Percentiles rank a stretch among this genome's conserved stretches.
These are phyloP conservation scores for Gymnocypris eckloni DNA, from an alignment of 2,797 vertebrate species.

Conservation along the genomic window DNA sequence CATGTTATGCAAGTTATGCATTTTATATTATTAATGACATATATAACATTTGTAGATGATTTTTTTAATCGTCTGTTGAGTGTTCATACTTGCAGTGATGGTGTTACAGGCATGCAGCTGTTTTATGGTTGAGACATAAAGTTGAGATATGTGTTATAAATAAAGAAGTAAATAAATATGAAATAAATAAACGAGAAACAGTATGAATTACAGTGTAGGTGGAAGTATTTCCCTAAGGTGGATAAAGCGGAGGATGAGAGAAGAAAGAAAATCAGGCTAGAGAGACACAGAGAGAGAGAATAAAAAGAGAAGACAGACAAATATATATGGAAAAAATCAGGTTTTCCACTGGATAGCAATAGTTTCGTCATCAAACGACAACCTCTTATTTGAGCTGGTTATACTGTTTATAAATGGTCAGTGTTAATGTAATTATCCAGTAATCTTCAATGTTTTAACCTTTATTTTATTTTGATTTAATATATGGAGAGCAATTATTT, in stretches of 20 bases:
- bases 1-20: neutral
- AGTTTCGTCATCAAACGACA: constrained; percentile 31
- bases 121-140: neutral
- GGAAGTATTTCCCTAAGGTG: constrained; percentile 45
- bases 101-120: neutral
- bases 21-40: neutral
- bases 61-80: neutral
- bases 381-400: constrained; percentile 4
- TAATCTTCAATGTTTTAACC: neutral
- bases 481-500: neutral
- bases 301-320: neutral
- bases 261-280: constrained; percentile 7
- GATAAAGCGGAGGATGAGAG: constrained; percentile 12
- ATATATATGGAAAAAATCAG: constrained; percentile 47
- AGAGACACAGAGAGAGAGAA: constrained; percentile 9
- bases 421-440: neutral
- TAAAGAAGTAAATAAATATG: constrained; percentile 37
- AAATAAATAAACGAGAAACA: constrained; percentile 31
- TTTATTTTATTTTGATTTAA: neutral
- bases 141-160: constrained; percentile 32
- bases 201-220: constrained; percentile 26
- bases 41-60: neutral
- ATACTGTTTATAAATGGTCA: neutral
- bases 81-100: neutral
- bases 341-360: constrained; percentile 46